A percentile compares a stretch with the other conserved stretches of the same genome.
These are phyloP conservation scores for Drosophila paramelanica DNA, from an alignment of 2,888 invertebrate genomes.

Conservation along the genomic window DNA sequence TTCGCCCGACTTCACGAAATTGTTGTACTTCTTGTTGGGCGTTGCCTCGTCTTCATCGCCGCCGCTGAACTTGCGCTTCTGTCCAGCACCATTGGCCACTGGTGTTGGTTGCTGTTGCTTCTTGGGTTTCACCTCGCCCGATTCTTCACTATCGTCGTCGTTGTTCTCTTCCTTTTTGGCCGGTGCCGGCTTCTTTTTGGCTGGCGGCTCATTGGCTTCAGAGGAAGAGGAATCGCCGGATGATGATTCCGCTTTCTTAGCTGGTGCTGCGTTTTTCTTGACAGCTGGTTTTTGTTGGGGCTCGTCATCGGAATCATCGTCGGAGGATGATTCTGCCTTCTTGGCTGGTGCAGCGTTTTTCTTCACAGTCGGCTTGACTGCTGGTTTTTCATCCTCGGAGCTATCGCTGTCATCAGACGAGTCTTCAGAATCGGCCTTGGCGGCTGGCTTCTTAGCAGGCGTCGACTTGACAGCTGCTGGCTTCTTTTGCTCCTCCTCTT, in stretches of 20 bases:
- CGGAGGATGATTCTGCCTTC: slow-evolving; percentile 82
- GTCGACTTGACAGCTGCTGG: slow-evolving; percentile 32
- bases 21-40: slow-evolving; percentile 87
- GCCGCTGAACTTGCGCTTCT: slow-evolving; percentile 85
- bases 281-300: slow-evolving; percentile 72
- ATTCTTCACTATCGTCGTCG: slow-evolving; percentile 53
- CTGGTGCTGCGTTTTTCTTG: slow-evolving; percentile 67
- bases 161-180: slow-evolving; percentile 61
- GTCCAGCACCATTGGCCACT: slow-evolving; percentile 53
- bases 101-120: slow-evolving; percentile 14
- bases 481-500: slow-evolving; percentile 72
- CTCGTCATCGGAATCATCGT: slow-evolving; percentile 69
- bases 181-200: slow-evolving; percentile 64
- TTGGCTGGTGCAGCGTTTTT: slow-evolving; percentile 64
- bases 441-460: slow-evolving; percentile 37
- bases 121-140: slow-evolving; percentile 50
- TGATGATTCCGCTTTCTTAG: slow-evolving; percentile 79
- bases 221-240: slow-evolving; percentile 62
- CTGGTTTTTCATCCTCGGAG: slow-evolving; percentile 62
- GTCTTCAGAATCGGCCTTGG: slow-evolving; percentile 64
- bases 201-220: slow-evolving; percentile 63
- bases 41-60: slow-evolving; percentile 73
- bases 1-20: slow-evolving; percentile 89
- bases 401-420: slow-evolving; percentile 78
- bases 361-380: slow-evolving; percentile 74